Conservation (phyloP, 2,888 invertebrate species). For the Andrena camellia region DNA sequence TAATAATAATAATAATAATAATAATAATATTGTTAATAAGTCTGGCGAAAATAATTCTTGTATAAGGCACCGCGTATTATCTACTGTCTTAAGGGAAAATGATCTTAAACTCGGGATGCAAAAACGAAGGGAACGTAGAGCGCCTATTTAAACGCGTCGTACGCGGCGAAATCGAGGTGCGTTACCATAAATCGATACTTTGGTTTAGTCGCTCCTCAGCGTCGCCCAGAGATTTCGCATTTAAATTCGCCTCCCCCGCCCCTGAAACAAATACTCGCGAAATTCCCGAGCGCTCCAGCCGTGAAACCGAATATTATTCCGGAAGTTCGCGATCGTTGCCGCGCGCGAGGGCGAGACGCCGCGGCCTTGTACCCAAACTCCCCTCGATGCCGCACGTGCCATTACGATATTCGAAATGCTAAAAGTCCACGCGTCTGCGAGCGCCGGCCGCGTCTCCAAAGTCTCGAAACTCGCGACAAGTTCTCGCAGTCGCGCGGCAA, state of each 20-base stretch:
- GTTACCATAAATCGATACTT: slow-evolving; percentile 59
- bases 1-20: too few relatives aligned
- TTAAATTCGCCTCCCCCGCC: slow-evolving; percentile 29
- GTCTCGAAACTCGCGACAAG: slow-evolving; percentile 48
- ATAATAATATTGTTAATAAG: too few relatives aligned
- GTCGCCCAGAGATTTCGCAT: slow-evolving; percentile 37
- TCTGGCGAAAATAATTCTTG: too few relatives aligned
- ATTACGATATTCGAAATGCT: slow-evolving; percentile 52
- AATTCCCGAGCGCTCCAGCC: slow-evolving; percentile 20
- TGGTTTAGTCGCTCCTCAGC: slow-evolving; percentile 28
- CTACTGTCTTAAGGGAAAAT: background rate
- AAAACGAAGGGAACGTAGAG: background rate
- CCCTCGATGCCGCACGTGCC: slow-evolving; percentile 48
- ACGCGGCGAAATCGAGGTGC: slow-evolving; percentile 21
- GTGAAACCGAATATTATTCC: slow-evolving; percentile 58
- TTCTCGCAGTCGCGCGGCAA: slow-evolving; percentile 55
- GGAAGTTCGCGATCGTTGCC: slow-evolving; percentile 47
- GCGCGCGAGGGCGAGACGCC: slow-evolving; percentile 27
- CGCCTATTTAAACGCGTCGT: background rate
- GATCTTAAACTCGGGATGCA: background rate
- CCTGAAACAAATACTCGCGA: background rate
- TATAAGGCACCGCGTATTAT: background rate
- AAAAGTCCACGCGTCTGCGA: slow-evolving; percentile 37
- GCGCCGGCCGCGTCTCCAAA: slow-evolving; percentile 4
- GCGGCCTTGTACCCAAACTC: slow-evolving; percentile 41